Percentiles rank a stretch among this genome's conserved stretches.
phyloP scores from a whole-genome alignment of 2,888 invertebrate species.

The Drosophila parthenogenetica region DNA sequence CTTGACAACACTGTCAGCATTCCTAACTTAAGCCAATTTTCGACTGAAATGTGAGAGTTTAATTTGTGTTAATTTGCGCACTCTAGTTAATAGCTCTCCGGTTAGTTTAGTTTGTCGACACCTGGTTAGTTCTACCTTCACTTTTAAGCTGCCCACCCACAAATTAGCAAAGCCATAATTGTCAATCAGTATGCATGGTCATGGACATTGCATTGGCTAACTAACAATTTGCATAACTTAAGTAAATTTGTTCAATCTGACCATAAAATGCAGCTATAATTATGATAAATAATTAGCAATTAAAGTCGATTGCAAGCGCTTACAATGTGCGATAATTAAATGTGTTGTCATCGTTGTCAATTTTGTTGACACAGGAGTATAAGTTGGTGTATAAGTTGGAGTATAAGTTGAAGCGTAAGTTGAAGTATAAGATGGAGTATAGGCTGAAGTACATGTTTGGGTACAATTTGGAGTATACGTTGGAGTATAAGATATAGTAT shows the following conservation, averaged over 20 bases:
- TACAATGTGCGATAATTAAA: slow-evolving; percentile 14
- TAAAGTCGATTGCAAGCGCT: slow-evolving; percentile 15
- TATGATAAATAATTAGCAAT: slow-evolving; percentile 27
- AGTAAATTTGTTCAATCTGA: slow-evolving; percentile 5
- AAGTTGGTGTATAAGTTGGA: neutral
- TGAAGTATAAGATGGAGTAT: neutral
- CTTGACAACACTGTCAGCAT: too few relatives aligned
- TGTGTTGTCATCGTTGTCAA: slow-evolving; percentile 3
- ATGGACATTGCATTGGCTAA: slow-evolving; percentile 23
- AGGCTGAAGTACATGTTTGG: too few relatives aligned
- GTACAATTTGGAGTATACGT: too few relatives aligned
- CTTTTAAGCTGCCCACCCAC: slow-evolving; percentile 44
- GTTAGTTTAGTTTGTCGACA: slow-evolving; percentile 3
- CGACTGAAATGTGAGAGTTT: neutral
- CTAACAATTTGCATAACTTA: slow-evolving; percentile 57
- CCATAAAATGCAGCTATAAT: slow-evolving; percentile 37
- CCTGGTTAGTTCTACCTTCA: slow-evolving; percentile 51
- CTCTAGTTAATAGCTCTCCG: neutral
- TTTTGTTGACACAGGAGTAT: neutral
- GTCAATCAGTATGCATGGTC: slow-evolving; percentile 40
- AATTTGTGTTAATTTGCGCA: slow-evolving; percentile 3
- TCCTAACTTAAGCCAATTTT: too few relatives aligned
- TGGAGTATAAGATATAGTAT: too few relatives aligned
- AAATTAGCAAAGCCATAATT: slow-evolving; percentile 64
- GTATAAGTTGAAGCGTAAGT: neutral